These are phyloP conservation scores for Plemyria rubiginata DNA, from an alignment of 2,888 invertebrate species.

Conservation along the genomic window DNA sequence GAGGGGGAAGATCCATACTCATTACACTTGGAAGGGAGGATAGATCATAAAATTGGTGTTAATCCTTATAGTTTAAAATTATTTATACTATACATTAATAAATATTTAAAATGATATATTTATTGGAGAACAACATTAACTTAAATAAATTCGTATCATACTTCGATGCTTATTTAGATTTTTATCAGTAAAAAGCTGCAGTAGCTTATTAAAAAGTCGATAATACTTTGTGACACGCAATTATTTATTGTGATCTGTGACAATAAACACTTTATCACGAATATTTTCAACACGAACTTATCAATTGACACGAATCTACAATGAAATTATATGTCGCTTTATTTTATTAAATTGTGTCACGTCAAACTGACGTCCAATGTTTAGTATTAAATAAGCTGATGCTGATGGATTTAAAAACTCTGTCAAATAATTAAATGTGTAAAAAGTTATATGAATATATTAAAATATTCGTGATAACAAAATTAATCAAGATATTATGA, in stretches of 20 bases:
- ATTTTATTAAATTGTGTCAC: slow-evolving; percentile 1
- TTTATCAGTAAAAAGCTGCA: slow-evolving; percentile 31
- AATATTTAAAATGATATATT: neutral
- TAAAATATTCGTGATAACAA: too few relatives aligned
- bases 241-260: slow-evolving; percentile 25
- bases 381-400: too few relatives aligned
- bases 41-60: too few relatives aligned
- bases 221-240: slow-evolving; percentile 53
- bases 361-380: slow-evolving; percentile 7
- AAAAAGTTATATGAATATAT: too few relatives aligned
- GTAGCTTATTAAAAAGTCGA: slow-evolving; percentile 51
- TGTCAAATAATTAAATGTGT: neutral
- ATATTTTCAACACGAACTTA: slow-evolving; percentile 33
- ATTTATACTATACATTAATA: too few relatives aligned
- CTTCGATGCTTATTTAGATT: slow-evolving; percentile 12
- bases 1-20: too few relatives aligned
- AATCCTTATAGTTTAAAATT: too few relatives aligned
- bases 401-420: too few relatives aligned
- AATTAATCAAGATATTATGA: too few relatives aligned
- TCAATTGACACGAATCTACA: slow-evolving; percentile 34
- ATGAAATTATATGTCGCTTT: neutral
- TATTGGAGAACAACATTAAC: neutral
- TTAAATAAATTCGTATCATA: slow-evolving; percentile 14
- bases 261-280: slow-evolving; percentile 35
- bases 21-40: too few relatives aligned